Base-by-base conservation (phyloP, 2,888 invertebrate species). In the Tillus elongatus region DNA sequence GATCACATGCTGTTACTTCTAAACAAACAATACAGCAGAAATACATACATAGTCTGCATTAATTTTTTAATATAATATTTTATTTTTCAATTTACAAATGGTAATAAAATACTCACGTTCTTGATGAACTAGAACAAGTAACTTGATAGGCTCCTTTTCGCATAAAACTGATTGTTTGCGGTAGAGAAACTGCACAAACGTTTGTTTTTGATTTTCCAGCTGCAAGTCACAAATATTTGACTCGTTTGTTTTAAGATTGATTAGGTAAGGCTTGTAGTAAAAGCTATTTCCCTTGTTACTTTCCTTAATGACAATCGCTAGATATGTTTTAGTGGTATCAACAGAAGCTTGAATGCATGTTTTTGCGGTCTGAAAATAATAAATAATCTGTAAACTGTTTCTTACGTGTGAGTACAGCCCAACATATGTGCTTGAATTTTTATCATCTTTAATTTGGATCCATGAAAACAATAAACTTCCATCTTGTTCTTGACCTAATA, bases 311-410 rank as follows among this genome's bases (percentile, higher is more conserved):
- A 85, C 75, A 60, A 77, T 85, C 2, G 78, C 77, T 29, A 87
- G 58, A 39, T 85, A 61, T 2, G 77, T 78, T 36, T 72, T 73
- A 33, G 72, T 73, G 43, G 73, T 73, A 56, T 87, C 87, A 3
- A 87, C 72, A 3, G 85, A 81, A 9, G 86, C 87, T 66, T 89
- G 88, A 45, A 86, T 77, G 35, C 86, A 72, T 56, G 85, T 84
- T 2, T 77, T 55, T 43, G 73, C 68, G 35, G 71, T 68, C 3
- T 71, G 58, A 57, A 86, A 82, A 13, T 71, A 72, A 54, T 82
- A 71, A 6, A 88, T 60, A 16, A 72, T 69, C 50, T 69, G 61
- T 35, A 82, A 60, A 3, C 66, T 63, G 58, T 82, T 79, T 12
- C 71, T 68, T 39, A 71, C 68, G 42, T 76, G 72, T 40, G 72